Percentiles rank a stretch among this genome's conserved stretches.
These are phyloP conservation scores for Asteroscopus sphinx DNA, from an alignment of 2,888 invertebrate species.

Conservation along the genomic window DNA sequence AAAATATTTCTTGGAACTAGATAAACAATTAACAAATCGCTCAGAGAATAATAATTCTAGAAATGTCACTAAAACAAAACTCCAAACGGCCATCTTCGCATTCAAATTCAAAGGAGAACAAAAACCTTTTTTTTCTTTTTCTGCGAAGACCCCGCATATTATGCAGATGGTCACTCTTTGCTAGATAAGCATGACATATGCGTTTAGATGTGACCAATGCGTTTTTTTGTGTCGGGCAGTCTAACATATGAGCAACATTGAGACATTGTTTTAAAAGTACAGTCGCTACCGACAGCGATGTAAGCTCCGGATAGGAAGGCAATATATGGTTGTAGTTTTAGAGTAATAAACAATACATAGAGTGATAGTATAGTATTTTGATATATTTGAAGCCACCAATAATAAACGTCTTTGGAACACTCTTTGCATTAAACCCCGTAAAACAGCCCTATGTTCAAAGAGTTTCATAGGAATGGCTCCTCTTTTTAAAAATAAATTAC, in stretches of 20 bases:
- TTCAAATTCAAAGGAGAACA: slow-evolving; percentile 4
- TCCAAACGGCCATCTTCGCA: not conserved
- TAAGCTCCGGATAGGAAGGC: not conserved
- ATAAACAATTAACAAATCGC: too few relatives aligned
- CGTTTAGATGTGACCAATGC: slow-evolving; percentile 20
- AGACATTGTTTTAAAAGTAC: slow-evolving; percentile 7
- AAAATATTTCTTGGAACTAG: not conserved
- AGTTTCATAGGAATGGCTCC: too few relatives aligned
- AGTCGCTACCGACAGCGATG: not conserved
- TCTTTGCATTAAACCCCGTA: too few relatives aligned
- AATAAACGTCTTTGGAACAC: too few relatives aligned
- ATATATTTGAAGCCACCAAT: too few relatives aligned
- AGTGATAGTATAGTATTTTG: too few relatives aligned
- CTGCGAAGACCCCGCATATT: slow-evolving; percentile 13
- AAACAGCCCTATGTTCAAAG: too few relatives aligned
- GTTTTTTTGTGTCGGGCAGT: slow-evolving; percentile 24
- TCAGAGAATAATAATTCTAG: not conserved
- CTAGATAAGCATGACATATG: slow-evolving; percentile 15
- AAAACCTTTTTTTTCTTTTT: slow-evolving; percentile 10
- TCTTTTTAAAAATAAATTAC: too few relatives aligned
- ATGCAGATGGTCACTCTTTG: slow-evolving; percentile 13
- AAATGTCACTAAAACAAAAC: not conserved
- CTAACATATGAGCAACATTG: slow-evolving; percentile 8
- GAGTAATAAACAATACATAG: too few relatives aligned
- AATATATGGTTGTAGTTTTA: too few relatives aligned